Percentiles rank a stretch among this genome's conserved stretches.
Evolutionary conservation across 1,140 invertebrate species (phyloP).

Genomic region (Habropoda laboriosa): DNA sequence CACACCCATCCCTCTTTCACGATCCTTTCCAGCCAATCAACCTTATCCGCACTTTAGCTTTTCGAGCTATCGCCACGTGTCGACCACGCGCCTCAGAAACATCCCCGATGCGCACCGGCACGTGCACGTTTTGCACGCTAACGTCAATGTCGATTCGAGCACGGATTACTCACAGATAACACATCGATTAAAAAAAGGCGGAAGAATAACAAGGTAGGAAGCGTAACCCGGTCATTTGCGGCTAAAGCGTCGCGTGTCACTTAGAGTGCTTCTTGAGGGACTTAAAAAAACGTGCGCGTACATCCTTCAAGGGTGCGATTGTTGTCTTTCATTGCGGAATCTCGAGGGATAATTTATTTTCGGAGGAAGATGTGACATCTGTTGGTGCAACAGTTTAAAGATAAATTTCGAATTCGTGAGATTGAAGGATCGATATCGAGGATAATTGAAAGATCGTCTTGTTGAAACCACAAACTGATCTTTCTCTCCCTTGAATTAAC

Average conservation of each 20-base stretch:
- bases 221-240: conserved; percentile 58
- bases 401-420: background rate
- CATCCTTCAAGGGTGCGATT: too few relatives aligned
- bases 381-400: background rate
- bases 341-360: background rate
- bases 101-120: conserved; percentile 24
- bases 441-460: background rate
- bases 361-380: background rate
- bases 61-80: conserved; percentile 60
- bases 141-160: conserved; percentile 33
- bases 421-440: background rate
- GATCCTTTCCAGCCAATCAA: conserved; percentile 60
- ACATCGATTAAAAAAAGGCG: conserved; percentile 26
- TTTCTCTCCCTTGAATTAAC: conserved; percentile 42
- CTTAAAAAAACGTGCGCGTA: background rate
- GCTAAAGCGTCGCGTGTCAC: conserved; percentile 62
- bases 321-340: background rate
- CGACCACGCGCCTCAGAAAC: conserved; percentile 61
- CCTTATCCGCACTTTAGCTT: conserved; percentile 22
- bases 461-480: conserved; percentile 21
- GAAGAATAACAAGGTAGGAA: conserved; percentile 54
- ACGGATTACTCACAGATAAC: conserved; percentile 46
- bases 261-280: conserved; percentile 34
- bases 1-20: background rate
- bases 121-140: conserved; percentile 28